Evolutionary conservation across 2,888 invertebrate species (phyloP).

Genomic region (Diadromus collaris): DNA sequence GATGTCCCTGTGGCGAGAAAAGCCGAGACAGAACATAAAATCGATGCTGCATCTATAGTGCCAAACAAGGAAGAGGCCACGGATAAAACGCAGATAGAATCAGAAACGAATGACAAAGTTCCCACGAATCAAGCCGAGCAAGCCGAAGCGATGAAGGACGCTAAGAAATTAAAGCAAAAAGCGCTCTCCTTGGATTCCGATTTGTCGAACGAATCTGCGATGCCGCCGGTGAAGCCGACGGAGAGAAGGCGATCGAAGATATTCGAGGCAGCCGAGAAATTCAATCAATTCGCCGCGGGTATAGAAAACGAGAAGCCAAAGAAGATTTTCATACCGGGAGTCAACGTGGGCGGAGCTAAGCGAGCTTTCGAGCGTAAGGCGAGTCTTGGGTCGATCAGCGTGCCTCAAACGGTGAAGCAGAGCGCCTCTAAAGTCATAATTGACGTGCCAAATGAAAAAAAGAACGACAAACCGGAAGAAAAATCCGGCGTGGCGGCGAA

Average conservation of each 20-base stretch:
- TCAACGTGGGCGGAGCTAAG: constrained; percentile 93
- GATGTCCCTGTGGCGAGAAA: constrained; percentile 43
- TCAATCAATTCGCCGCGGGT: constrained; percentile 81
- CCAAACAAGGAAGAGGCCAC: constrained; percentile 48
- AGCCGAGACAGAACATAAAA: constrained; percentile 53
- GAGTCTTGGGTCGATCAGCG: constrained; percentile 81
- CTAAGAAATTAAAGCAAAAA: constrained; percentile 70
- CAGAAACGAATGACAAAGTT: constrained; percentile 58
- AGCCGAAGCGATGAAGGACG: constrained; percentile 56
- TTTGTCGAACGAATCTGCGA: constrained; percentile 65
- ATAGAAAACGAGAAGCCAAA: constrained; percentile 84
- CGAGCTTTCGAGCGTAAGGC: constrained; percentile 92
- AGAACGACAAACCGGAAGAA: constrained; percentile 72
- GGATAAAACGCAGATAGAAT: constrained; percentile 47
- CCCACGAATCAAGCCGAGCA: constrained; percentile 64
- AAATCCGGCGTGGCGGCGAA: constrained; percentile 60
- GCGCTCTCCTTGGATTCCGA: constrained; percentile 73
- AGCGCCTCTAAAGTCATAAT: constrained; percentile 76
- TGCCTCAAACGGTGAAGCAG: constrained; percentile 75
- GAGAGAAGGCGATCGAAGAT: constrained; percentile 86
- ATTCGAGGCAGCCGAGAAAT: constrained; percentile 87
- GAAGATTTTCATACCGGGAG: constrained; percentile 90
- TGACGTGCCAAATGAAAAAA: constrained; percentile 74
- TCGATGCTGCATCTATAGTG: constrained; percentile 61
- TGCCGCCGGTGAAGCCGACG: constrained; percentile 79